phyloP scores from a whole-genome alignment of 1,140 invertebrate species.

The Conopomorpha cramerella region DNA sequence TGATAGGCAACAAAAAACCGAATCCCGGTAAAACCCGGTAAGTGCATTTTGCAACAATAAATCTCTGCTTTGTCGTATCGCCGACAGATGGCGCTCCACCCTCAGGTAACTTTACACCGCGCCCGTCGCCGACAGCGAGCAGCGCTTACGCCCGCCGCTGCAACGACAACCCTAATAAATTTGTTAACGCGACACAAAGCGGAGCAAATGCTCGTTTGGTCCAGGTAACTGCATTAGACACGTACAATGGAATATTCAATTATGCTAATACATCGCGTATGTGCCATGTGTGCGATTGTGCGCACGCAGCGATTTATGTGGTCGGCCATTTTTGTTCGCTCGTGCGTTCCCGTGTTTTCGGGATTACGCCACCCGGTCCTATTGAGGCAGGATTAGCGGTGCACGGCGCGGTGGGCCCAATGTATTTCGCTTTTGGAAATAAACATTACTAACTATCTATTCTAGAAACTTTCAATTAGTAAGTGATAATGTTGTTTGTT shows the following conservation, averaged over 20 bases:
- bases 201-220: constrained; percentile 17
- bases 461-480: no score
- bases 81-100: constrained; percentile 40
- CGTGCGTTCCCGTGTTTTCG: constrained; percentile 14
- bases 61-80: constrained; percentile 36
- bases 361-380: constrained; percentile 29
- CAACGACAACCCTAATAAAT: background rate
- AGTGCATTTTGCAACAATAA: constrained; percentile 48
- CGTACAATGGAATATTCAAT: constrained; percentile 51
- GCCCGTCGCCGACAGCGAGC: constrained; percentile 4
- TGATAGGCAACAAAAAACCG: constrained; percentile 49
- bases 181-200: constrained; percentile 14
- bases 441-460: no score
- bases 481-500: no score
- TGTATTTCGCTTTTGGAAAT: no score
- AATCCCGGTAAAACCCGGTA: constrained; percentile 34
- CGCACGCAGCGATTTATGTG: constrained; percentile 27
- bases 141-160: constrained; percentile 12
- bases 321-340: constrained; percentile 15
- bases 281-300: constrained; percentile 28
- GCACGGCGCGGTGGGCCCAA: no score
- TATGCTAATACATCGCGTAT: constrained; percentile 34
- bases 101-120: constrained; percentile 39
- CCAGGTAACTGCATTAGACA: constrained; percentile 42
- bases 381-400: constrained; percentile 29